phyloP scores from a whole-genome alignment of 30 jellyfish, hydroid and myxozoan genomes.

The Rhopilema esculentum region DNA sequence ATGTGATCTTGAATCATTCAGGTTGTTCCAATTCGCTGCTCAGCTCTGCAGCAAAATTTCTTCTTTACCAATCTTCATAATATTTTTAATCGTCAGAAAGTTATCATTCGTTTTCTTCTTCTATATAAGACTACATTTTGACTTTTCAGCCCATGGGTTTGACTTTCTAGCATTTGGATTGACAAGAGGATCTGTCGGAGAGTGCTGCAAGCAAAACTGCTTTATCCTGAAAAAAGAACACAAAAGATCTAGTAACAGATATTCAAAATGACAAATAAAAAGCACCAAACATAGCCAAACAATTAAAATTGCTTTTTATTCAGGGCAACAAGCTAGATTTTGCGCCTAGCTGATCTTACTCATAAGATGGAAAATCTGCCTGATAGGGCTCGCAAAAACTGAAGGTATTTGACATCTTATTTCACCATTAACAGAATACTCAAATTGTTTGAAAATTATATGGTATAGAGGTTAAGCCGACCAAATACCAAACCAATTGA shows the following conservation, averaged over 20 bases:
- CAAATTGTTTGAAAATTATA: too few relatives aligned
- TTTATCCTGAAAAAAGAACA: constrained; percentile 69
- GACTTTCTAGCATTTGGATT: constrained; percentile 95
- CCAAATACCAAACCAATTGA: too few relatives aligned
- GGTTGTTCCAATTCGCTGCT: not conserved
- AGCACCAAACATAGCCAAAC: too few relatives aligned
- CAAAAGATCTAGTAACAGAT: not conserved
- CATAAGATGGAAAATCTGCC: too few relatives aligned
- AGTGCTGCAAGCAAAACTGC: constrained; percentile 90
- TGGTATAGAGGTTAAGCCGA: too few relatives aligned
- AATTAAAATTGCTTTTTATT: too few relatives aligned
- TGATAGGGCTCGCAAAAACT: too few relatives aligned
- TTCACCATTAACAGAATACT: too few relatives aligned
- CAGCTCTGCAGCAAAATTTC: not conserved
- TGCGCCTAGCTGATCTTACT: too few relatives aligned
- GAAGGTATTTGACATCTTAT: too few relatives aligned
- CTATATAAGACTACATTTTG: constrained; percentile 81
- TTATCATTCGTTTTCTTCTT: not conserved
- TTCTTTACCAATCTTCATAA: not conserved
- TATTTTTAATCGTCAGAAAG: not conserved
- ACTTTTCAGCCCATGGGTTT: constrained; percentile 98
- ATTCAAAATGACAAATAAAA: too few relatives aligned
- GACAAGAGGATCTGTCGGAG: constrained; percentile 90
- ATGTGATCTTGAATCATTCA: not conserved
- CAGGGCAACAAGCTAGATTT: too few relatives aligned